Evolutionary conservation across 2,797 vertebrate species (phyloP), one percentile per base, ranked within the genome.

Genomic region (Paguma larvata): DNA sequence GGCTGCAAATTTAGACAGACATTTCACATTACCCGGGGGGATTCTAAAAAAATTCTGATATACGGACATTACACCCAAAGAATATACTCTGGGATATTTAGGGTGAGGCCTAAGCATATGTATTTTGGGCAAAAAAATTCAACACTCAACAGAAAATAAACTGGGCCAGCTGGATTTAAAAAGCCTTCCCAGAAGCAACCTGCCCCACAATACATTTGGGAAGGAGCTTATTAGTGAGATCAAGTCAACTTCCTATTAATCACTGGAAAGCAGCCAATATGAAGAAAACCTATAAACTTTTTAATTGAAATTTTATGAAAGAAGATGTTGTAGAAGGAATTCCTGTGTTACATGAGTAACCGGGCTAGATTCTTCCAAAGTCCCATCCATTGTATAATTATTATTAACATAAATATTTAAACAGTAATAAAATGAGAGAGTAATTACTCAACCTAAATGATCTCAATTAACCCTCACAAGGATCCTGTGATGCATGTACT

Each of bases 321-420:
- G n/a, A 68, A 27, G 6, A 90, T 83, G 30, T 75, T 89, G 13
- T 34, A 86, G 63, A 93, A 85, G 86, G 51, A 79, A 90, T 87
- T 87, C 27, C 10, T 83, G 5, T 34, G 82, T 87, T 94, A 62
- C 92, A 77, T 70, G 16, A 96, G 51, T 70, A 89, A 83, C 23
- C 91, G 65, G 13, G 89, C 44, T 78, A 83, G 44, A 97, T 78
- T 79, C 19, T 91, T 89, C 27, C n/a, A 44, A 92, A 92, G 44
- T 14, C 30, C 84, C 2, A 68, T 44, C 27, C 83, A 79, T 15
- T 46, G 46, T 46, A 51, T 68, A 92, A 86, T 93, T 77, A 84
- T 48, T 59, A 89, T 70, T 80, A 84, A 90, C 41, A 84, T 48
- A 88, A 87, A 97, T 85, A 92, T 87, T 70, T 92, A 94, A 91